Evolutionary conservation across 37 sponge, comb jelly and placozoan genomes (phyloP), one percentile per base, ranked within the genome.

Genomic region (Theonella swinhoei): DNA sequence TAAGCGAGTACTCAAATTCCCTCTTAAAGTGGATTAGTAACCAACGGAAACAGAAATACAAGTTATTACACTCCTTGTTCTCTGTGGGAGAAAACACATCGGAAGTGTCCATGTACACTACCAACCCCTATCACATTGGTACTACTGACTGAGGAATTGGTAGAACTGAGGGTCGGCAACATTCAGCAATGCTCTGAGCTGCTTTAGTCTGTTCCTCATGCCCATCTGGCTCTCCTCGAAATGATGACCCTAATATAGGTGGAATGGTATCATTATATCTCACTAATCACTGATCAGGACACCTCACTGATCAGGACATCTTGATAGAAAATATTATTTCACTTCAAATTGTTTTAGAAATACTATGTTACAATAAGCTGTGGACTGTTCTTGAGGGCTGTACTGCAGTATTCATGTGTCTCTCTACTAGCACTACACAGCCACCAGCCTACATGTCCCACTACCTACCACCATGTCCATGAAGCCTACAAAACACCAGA

Each of bases 401-500:
- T n/a, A n/a, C n/a, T n/a, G n/a, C n/a, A n/a, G n/a, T n/a, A n/a
- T n/a, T n/a, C n/a, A n/a, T n/a, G n/a, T n/a, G n/a, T n/a, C n/a
- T n/a, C n/a, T n/a, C n/a, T n/a, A n/a, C n/a, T n/a, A n/a, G n/a
- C n/a, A n/a, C n/a, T n/a, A n/a, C n/a, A n/a, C n/a, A n/a, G n/a
- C n/a, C n/a, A n/a, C n/a, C n/a, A n/a, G n/a, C n/a, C n/a, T n/a
- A n/a, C n/a, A n/a, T n/a, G n/a, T 14, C 54, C 40, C 25, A n/a
- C 24, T 31, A 87, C 95, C 77, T 66, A 97, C 98, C 87, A 96
- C 88, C 59, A 67, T 87, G 33, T 92, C 88, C 95, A 98, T 94
- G 77, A 89, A 88, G 23, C 97, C 97, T 14, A 83, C 99, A 83
- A 98, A 98, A 43, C 97, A 96, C 99, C 99, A 98, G 76, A 98